Percentiles rank a stretch among this genome's conserved stretches.
Evolutionary conservation across 2,888 invertebrate genomes (phyloP).

Genomic region (Brenthis ino): DNA sequence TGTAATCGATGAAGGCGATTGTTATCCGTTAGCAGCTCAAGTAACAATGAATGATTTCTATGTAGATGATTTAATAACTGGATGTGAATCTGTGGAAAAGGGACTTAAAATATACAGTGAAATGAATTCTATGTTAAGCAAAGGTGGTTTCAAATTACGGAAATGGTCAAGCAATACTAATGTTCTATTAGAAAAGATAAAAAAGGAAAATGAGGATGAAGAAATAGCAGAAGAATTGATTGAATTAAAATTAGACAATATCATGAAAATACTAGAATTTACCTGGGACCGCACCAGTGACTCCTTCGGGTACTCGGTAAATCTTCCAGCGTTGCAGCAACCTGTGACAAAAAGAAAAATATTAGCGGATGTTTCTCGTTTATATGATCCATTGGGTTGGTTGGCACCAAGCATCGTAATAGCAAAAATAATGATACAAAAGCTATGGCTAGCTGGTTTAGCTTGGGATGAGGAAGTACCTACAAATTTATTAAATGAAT

Average conservation of each 20-base stretch:
- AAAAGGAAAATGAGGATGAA: slow-evolving; percentile 20
- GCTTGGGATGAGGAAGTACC: slow-evolving; percentile 42
- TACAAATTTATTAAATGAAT: slow-evolving; percentile 29
- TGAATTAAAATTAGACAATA: slow-evolving; percentile 37
- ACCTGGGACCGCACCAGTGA: slow-evolving; percentile 10
- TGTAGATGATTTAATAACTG: too few species aligned
- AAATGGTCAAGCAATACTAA: slow-evolving; percentile 40
- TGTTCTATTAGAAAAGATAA: slow-evolving; percentile 24
- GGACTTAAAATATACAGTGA: too few species aligned
- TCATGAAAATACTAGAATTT: slow-evolving; percentile 31
- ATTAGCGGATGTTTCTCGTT: slow-evolving; percentile 37
- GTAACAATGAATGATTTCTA: too few species aligned
- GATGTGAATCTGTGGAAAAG: slow-evolving; percentile 35
- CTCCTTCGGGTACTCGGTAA: slow-evolving; percentile 32
- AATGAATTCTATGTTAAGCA: slow-evolving; percentile 42
- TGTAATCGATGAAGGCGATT: too few species aligned
- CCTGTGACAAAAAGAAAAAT: slow-evolving; percentile 36
- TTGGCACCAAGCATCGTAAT: slow-evolving; percentile 34
- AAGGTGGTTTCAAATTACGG: slow-evolving; percentile 45
- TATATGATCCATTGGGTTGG: slow-evolving; percentile 41
- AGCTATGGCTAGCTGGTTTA: slow-evolving; percentile 25
- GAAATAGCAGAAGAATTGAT: slow-evolving; percentile 15
- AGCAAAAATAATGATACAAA: slow-evolving; percentile 40
- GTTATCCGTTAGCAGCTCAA: too few species aligned
- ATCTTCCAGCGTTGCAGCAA: slow-evolving; percentile 25